Evolutionary conservation across 2,888 invertebrate species (phyloP), one percentile per base, ranked within the genome.

Genomic region (Eilema griseolum): DNA sequence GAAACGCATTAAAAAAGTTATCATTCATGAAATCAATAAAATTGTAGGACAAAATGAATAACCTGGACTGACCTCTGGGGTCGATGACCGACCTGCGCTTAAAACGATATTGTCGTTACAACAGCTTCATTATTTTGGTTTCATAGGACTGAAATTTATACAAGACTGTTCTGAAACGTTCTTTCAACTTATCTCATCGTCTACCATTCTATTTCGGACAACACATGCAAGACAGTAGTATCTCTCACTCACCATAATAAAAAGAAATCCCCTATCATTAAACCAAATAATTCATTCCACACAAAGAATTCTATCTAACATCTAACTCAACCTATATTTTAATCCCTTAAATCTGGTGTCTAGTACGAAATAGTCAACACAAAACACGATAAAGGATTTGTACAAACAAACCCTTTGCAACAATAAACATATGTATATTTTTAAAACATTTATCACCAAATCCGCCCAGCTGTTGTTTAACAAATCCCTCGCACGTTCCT

Each of bases 371-470:
- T 24, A 59, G 24, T 59, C 23, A 16, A 26, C 26, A 59, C 24
- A 57, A 12, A 57, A 24, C 24, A 26, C 11, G 26, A 59, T 23
- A 24, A 59, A 59, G 16, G 57, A 59, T 59, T 59, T 23, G 24
- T 24, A 59, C 26, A 59, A 24, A 59, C 12, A 59, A 59, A 23
- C 12, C 23, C 57, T 26, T 59, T 26, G 57, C 2, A 26, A 59
- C 24, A 59, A 24, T 59, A 52, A 52, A 52, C 26, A 26, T 61
- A 28, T 41, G 14, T 64, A 20, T 26, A 52, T 60, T 33, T 62
- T 62, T 57, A 33, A 23, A 31, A 33, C 23, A 57, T 70, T 66
- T 66, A 66, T 68, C 68, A 63, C 69, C 26, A 41, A 66, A 71
- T 66, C 66, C 61, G 16, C 31, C 28, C 66, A 74, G 60, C 46